phyloP scores from a whole-genome alignment of 2,113 vertebrate species.

The Scomber scombrus region DNA sequence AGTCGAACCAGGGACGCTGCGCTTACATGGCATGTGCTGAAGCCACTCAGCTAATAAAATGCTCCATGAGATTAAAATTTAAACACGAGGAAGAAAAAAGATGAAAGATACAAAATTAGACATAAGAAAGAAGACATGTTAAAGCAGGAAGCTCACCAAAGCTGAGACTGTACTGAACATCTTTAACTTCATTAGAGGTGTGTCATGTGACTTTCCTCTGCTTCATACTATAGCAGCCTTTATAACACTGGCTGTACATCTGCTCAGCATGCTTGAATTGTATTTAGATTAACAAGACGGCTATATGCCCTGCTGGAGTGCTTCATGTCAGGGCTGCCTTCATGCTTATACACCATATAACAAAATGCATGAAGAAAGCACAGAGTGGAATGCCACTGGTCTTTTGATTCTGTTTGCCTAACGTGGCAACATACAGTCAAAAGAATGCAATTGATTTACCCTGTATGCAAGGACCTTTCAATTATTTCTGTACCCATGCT shows the following conservation, averaged over 20 bases:
- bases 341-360: background rate
- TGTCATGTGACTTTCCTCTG: background rate
- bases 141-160: no score
- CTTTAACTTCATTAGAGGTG: no score
- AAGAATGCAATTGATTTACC: slow-evolving; percentile 47
- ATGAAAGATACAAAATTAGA: no score
- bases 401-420: slow-evolving; percentile 10
- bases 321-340: background rate
- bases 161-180: no score
- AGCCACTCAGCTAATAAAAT: no score
- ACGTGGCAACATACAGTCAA: slow-evolving; percentile 10
- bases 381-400: slow-evolving; percentile 3
- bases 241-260: background rate
- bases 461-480: slow-evolving; percentile 47
- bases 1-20: no score
- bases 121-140: no score
- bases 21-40: no score
- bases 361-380: slow-evolving; percentile 6
- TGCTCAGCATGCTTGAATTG: background rate
- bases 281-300: background rate
- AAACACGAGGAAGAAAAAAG: no score
- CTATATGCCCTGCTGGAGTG: background rate
- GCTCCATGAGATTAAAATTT: no score
- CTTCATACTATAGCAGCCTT: background rate
- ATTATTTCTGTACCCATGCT: slow-evolving; percentile 46